Conservation (phyloP, 1,140 invertebrate genomes). For the Drosophila oshimai region DNA sequence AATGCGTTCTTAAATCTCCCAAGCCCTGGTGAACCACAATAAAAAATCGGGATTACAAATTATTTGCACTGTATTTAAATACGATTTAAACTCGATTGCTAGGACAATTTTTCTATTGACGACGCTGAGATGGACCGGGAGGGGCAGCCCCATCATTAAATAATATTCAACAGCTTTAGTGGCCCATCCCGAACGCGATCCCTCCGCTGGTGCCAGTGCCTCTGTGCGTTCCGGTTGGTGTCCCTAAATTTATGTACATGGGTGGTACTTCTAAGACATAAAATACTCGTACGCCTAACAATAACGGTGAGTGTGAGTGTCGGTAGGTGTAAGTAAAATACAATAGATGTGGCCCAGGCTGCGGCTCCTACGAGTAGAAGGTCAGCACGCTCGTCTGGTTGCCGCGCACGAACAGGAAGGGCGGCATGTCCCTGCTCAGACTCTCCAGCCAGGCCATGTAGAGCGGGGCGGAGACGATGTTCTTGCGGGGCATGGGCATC, state of each 20-base stretch:
- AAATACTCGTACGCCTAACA: slow-evolving; percentile 50
- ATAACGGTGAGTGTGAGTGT: slow-evolving; percentile 34
- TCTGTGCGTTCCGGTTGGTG: slow-evolving; percentile 37
- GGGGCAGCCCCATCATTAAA: background rate
- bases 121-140: background rate
- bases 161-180: background rate
- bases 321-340: slow-evolving; percentile 44
- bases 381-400: slow-evolving; percentile 98
- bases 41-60: slow-evolving; percentile 7
- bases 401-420: slow-evolving; percentile 95
- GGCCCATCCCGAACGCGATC: background rate
- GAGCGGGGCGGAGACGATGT: slow-evolving; percentile 92
- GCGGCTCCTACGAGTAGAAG: slow-evolving; percentile 92
- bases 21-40: background rate
- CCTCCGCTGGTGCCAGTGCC: slow-evolving; percentile 20
- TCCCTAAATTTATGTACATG: slow-evolving; percentile 66
- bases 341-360: slow-evolving; percentile 1
- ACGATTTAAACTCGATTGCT: slow-evolving; percentile 34
- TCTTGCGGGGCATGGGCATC: slow-evolving; percentile 95
- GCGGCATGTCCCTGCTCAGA: slow-evolving; percentile 94
- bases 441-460: slow-evolving; percentile 98
- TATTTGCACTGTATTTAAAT: slow-evolving; percentile 43
- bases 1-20: too few relatives aligned
- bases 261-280: slow-evolving; percentile 68
- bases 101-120: slow-evolving; percentile 21